phyloP scores from a whole-genome alignment of 2,797 vertebrate species.

The Spea hammondii region DNA sequence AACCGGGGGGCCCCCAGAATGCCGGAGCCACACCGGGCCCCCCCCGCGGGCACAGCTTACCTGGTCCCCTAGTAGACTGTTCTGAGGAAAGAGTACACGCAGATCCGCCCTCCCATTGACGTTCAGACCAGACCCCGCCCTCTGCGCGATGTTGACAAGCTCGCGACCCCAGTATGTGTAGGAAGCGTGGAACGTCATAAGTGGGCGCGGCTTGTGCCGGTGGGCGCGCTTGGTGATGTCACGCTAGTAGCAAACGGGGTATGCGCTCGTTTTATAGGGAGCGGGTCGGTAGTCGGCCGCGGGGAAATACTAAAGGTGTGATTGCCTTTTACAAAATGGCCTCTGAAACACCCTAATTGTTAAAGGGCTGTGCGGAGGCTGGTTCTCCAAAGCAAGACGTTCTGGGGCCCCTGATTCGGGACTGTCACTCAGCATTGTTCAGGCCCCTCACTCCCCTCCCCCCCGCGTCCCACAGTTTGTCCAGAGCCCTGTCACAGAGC shows the following conservation, averaged over 20 bases:
- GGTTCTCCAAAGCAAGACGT: no score
- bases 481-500: no score
- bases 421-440: no score
- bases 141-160: not conserved
- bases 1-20: not conserved
- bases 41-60: constrained; percentile 9
- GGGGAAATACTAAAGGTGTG: no score
- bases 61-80: constrained; percentile 35
- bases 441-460: no score
- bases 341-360: no score
- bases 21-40: not conserved
- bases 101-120: not conserved
- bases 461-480: no score
- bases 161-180: not conserved
- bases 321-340: no score
- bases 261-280: no score
- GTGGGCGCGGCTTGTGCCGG: not conserved
- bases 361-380: no score
- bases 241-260: not conserved
- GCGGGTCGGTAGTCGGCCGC: no score
- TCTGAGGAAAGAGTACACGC: constrained; percentile 5
- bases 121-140: not conserved
- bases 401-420: no score
- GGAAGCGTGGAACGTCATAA: not conserved
- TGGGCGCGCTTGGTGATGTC: not conserved